Evolutionary conservation across 64 coral and sea anemone genomes (phyloP).

Genomic region (Stichodactyla mertensii): DNA sequence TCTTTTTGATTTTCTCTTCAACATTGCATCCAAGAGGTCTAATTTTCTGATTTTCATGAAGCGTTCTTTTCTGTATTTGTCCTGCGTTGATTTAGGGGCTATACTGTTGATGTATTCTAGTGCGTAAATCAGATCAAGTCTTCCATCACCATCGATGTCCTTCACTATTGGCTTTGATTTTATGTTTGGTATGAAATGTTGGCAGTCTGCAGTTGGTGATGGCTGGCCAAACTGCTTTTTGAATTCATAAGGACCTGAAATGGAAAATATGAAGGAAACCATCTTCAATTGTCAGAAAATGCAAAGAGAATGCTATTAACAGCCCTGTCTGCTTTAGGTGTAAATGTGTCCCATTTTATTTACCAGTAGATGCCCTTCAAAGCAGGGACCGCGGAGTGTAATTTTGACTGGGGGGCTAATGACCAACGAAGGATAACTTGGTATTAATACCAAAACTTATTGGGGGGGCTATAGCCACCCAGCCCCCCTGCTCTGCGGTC

Average conservation of each 20-base stretch:
- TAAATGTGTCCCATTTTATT: too few relatives aligned
- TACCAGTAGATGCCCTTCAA: too few relatives aligned
- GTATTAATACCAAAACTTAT: too few relatives aligned
- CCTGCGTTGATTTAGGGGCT: not conserved
- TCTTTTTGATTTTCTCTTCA: not conserved
- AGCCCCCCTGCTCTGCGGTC: too few relatives aligned
- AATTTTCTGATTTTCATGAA: slow-evolving; percentile 14
- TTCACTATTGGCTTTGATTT: not conserved
- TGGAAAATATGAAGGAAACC: not conserved
- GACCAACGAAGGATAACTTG: too few relatives aligned
- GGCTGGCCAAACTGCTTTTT: slow-evolving; percentile 8
- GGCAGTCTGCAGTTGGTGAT: not conserved
- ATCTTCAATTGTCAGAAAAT: not conserved
- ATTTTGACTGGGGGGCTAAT: too few relatives aligned
- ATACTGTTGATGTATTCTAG: not conserved
- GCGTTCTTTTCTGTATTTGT: not conserved
- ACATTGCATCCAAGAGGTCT: not conserved
- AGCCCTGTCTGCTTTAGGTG: too few relatives aligned
- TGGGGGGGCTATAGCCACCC: too few relatives aligned
- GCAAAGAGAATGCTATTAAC: not conserved
- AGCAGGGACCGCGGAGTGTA: too few relatives aligned
- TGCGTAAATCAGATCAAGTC: not conserved
- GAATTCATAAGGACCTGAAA: slow-evolving; percentile 34
- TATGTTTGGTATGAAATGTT: not conserved
- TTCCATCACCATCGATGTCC: not conserved